phyloP scores from a whole-genome alignment of 2,113 vertebrate genomes.

The Trichomycterus rosablanca region DNA sequence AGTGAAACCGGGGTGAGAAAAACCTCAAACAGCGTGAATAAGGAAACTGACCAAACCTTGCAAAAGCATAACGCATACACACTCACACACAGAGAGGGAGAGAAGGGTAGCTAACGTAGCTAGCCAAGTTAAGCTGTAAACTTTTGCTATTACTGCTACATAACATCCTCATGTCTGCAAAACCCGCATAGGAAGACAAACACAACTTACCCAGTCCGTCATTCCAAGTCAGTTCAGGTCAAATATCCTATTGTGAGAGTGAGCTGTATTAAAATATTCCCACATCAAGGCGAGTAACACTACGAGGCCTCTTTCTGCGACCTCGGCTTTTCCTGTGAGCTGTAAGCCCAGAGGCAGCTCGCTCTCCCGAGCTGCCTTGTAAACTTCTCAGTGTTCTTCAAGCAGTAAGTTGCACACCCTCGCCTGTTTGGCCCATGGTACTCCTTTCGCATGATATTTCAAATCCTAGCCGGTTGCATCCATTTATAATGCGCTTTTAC shows the following conservation, averaged over 20 bases:
- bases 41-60: background rate
- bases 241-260: constrained; percentile 46
- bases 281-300: constrained; percentile 66
- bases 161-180: constrained; percentile 21
- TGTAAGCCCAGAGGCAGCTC: constrained; percentile 68
- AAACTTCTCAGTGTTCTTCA: constrained; percentile 71
- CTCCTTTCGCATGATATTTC: constrained; percentile 60
- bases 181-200: constrained; percentile 10
- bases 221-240: constrained; percentile 59
- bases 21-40: too few species aligned
- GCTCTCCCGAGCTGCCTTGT: constrained; percentile 63
- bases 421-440: constrained; percentile 56
- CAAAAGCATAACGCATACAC: constrained; percentile 1
- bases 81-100: background rate
- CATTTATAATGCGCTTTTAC: constrained; percentile 62
- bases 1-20: too few species aligned
- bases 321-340: constrained; percentile 86
- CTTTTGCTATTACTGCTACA: constrained; percentile 29
- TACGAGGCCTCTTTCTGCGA: constrained; percentile 76
- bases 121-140: constrained; percentile 40
- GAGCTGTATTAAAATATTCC: constrained; percentile 60
- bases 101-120: constrained; percentile 13
- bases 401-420: constrained; percentile 69
- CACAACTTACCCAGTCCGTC: constrained; percentile 69
- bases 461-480: constrained; percentile 52